Evolutionary conservation across 1,140 invertebrate genomes (phyloP).

Genomic region (Drosophila chauvacae): DNA sequence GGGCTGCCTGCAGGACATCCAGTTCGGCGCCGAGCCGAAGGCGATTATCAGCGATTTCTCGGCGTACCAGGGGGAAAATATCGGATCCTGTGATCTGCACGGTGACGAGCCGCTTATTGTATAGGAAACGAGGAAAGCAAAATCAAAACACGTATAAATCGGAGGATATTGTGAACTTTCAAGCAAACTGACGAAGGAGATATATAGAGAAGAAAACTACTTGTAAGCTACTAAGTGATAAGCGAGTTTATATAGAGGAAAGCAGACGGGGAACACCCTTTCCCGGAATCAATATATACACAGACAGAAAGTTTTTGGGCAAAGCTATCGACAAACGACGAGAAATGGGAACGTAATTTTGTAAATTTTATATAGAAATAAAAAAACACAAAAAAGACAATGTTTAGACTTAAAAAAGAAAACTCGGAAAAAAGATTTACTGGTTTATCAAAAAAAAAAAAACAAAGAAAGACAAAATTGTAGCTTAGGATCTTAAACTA

Average conservation of each 20-base stretch:
- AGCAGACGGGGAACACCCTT: slow-evolving; percentile 9
- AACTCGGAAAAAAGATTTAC: slow-evolving; percentile 19
- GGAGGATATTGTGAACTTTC: slow-evolving; percentile 45
- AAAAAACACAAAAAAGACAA: slow-evolving; percentile 65
- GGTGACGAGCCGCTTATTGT: slow-evolving; percentile 81
- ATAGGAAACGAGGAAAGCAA: slow-evolving; percentile 53
- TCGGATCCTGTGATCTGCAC: slow-evolving; percentile 85
- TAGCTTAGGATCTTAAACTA: slow-evolving; percentile 73
- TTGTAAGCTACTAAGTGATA: slow-evolving; percentile 68
- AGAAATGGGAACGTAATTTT: slow-evolving; percentile 77
- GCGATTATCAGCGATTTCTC: slow-evolving; percentile 85
- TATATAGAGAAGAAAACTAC: slow-evolving; percentile 51
- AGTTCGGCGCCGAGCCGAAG: slow-evolving; percentile 76
- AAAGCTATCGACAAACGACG: slow-evolving; percentile 52
- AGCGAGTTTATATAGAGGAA: slow-evolving; percentile 64
- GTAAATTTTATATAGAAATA: slow-evolving; percentile 84
- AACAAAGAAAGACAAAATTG: slow-evolving; percentile 63
- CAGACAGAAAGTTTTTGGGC: slow-evolving; percentile 40
- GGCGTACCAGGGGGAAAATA: slow-evolving; percentile 86
- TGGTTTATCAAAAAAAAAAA: slow-evolving; percentile 54
- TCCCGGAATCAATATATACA: slow-evolving; percentile 38
- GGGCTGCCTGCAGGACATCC: slow-evolving; percentile 85
- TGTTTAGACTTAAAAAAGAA: slow-evolving; percentile 61
- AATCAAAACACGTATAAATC: slow-evolving; percentile 46
- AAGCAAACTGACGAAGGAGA: slow-evolving; percentile 48